A percentile compares a stretch with the other conserved stretches of the same genome.
Conservation (phyloP, 2,888 invertebrate genomes). For the Brachyopa scutellaris region DNA sequence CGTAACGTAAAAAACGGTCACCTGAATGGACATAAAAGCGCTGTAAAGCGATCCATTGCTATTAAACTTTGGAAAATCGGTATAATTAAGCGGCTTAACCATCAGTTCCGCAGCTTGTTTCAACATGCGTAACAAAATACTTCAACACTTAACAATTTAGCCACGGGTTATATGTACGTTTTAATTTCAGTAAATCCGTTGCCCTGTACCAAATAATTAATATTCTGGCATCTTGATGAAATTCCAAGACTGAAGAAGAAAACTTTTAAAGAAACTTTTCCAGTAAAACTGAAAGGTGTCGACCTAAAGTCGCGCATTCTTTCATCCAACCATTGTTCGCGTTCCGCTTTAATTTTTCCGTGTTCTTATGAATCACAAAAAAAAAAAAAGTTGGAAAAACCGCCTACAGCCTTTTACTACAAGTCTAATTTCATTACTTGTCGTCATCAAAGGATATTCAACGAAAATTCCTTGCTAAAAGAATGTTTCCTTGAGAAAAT, state of each 20-base stretch:
- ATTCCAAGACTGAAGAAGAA: conserved; percentile 3
- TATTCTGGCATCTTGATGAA: conserved; percentile 17
- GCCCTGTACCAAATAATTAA: conserved; percentile 11
- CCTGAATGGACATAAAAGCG: too few species aligned
- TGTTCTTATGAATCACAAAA: not conserved
- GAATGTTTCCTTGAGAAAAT: conserved; percentile 30
- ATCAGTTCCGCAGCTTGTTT: too few species aligned
- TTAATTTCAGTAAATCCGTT: not conserved
- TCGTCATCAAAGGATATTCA: conserved; percentile 46
- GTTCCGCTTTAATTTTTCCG: conserved; percentile 44
- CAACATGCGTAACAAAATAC: too few species aligned
- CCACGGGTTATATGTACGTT: too few species aligned
- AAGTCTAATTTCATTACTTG: conserved; percentile 58
- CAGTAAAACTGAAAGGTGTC: conserved; percentile 26
- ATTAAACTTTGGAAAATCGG: too few species aligned
- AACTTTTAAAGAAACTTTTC: not conserved
- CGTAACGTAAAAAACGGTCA: too few species aligned
- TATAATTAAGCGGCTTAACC: too few species aligned
- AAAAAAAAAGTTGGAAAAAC: not conserved
- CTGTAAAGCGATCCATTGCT: too few species aligned
- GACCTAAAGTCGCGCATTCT: conserved; percentile 39
- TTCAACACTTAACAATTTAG: too few species aligned
- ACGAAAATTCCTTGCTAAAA: conserved; percentile 28
- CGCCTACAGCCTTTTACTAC: conserved; percentile 14
- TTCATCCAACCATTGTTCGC: conserved; percentile 12